Evolutionary conservation across 2,797 vertebrate genomes (phyloP).

Genomic region (Oophaga sylvatica): DNA sequence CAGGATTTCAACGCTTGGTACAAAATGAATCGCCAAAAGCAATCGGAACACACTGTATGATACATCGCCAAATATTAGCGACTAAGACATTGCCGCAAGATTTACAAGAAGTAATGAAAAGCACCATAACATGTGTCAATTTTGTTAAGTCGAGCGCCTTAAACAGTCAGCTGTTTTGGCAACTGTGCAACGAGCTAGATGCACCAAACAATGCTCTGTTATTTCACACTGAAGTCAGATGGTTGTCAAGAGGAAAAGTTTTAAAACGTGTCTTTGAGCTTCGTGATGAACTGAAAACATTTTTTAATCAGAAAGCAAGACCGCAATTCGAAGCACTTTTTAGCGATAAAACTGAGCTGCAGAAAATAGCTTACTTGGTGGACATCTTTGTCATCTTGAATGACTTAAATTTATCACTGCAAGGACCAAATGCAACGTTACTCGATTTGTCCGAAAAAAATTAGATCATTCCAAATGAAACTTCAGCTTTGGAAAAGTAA

Average conservation of each 20-base stretch:
- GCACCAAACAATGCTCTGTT: conserved; percentile 8
- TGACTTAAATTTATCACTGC: not conserved
- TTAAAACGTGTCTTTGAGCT: conserved; percentile 47
- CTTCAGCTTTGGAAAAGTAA: too few relatives aligned
- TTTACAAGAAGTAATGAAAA: too few relatives aligned
- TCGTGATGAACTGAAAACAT: conserved; percentile 48
- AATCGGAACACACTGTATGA: too few relatives aligned
- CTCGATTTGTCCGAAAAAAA: too few relatives aligned
- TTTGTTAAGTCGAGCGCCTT: too few relatives aligned
- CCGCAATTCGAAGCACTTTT: conserved; percentile 49
- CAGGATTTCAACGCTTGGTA: not conserved
- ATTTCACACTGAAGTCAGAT: conserved; percentile 45
- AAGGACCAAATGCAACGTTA: too few relatives aligned
- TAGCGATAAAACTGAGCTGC: conserved; percentile 34
- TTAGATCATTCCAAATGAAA: too few relatives aligned
- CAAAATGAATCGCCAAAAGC: too few relatives aligned
- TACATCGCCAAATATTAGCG: too few relatives aligned
- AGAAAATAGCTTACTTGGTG: conserved; percentile 58
- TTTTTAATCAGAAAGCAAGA: conserved; percentile 53
- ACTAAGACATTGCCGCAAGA: too few relatives aligned
- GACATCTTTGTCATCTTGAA: conserved; percentile 40
- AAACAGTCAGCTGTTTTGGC: too few relatives aligned
- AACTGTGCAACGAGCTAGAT: not conserved
- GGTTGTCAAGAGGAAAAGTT: conserved; percentile 37
- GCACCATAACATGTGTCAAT: too few relatives aligned